A percentile compares a stretch with the other conserved stretches of the same genome.
Conservation (phyloP, 2,888 invertebrate genomes). For the Phytoseiulus persimilis region DNA sequence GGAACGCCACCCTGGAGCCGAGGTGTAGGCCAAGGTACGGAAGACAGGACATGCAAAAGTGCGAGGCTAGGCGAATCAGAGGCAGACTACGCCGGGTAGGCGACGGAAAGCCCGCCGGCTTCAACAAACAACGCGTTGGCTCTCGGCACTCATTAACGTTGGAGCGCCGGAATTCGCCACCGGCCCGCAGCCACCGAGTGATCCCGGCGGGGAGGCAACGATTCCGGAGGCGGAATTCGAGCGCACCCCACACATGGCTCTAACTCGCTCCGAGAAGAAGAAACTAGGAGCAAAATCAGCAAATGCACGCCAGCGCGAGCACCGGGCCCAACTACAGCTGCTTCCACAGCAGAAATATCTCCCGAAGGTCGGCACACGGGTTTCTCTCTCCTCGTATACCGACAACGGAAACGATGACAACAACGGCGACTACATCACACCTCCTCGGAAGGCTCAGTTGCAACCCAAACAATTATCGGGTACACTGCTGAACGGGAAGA, state of each 20-base stretch:
- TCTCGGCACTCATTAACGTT: not conserved
- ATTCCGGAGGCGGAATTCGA: not conserved
- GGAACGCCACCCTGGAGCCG: not conserved
- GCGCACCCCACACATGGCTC: not conserved
- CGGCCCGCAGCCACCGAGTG: not conserved
- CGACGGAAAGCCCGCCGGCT: not conserved
- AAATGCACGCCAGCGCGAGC: not conserved
- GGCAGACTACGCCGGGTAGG: not conserved
- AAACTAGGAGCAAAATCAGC: not conserved
- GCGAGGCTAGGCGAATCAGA: not conserved
- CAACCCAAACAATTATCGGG: not conserved
- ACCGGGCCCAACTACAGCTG: not conserved
- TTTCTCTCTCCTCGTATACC: not conserved
- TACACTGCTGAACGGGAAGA: not conserved
- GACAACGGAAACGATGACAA: not conserved
- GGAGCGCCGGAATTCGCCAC: not conserved
- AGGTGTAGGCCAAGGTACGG: not conserved
- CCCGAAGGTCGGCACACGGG: not conserved
- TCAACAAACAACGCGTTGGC: not conserved
- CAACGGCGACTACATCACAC: not conserved
- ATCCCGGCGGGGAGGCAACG: not conserved
- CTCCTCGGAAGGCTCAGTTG: not conserved
- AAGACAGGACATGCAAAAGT: not conserved
- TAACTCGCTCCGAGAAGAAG: not conserved
- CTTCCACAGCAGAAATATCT: not conserved